Evolutionary conservation across 2,888 invertebrate genomes (phyloP).

Genomic region (Andrena marginata): DNA sequence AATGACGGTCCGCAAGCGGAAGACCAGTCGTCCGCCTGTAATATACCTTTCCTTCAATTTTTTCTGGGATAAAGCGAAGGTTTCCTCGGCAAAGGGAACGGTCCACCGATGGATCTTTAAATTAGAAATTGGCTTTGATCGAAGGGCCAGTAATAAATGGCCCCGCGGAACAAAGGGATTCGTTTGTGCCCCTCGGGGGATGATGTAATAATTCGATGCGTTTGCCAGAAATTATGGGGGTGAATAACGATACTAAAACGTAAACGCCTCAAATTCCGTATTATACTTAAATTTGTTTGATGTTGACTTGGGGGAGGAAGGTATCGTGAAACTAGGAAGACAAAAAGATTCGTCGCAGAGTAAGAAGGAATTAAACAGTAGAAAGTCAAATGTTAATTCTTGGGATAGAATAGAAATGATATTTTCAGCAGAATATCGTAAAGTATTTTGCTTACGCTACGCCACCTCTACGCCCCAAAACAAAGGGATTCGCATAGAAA

Average conservation of each 20-base stretch:
- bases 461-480: not conserved
- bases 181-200: not conserved
- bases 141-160: conserved; percentile 18
- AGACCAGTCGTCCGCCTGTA: conserved; percentile 22
- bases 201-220: conserved; percentile 15
- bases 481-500: not conserved
- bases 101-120: conserved; percentile 14
- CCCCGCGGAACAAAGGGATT: not conserved
- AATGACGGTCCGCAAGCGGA: conserved; percentile 36
- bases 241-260: not conserved
- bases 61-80: conserved; percentile 6
- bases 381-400: no score
- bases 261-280: not conserved
- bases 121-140: conserved; percentile 10
- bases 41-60: conserved; percentile 28
- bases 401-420: no score
- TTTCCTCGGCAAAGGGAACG: conserved; percentile 6
- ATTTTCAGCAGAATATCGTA: no score
- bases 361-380: no score
- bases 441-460: not conserved
- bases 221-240: not conserved
- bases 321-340: no score
- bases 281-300: no score
- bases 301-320: no score
- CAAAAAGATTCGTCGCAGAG: no score